phyloP scores from a whole-genome alignment of 2,888 invertebrate genomes.

The Xylocampa areola region DNA sequence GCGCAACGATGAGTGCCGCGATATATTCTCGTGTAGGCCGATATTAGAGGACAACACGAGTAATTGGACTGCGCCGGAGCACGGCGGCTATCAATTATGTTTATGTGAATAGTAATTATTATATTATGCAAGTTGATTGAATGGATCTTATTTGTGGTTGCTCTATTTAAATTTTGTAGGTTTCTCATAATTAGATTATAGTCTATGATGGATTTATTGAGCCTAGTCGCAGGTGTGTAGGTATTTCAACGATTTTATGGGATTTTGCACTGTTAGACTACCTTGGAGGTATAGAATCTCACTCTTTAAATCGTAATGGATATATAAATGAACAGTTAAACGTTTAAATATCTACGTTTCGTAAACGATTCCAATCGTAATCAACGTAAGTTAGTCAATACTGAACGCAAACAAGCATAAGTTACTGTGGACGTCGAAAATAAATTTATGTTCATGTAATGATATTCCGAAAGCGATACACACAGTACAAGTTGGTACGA shows the following conservation, averaged over 20 bases:
- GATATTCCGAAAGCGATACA: constrained; percentile 68
- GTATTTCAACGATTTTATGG: no score
- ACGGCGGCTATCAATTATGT: constrained; percentile 69
- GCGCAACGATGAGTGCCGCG: constrained; percentile 65
- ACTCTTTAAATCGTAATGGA: constrained; percentile 24
- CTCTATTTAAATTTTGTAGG: constrained; percentile 31
- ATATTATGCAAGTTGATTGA: constrained; percentile 64
- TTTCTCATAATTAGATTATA: constrained; percentile 45
- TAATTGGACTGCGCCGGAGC: constrained; percentile 65
- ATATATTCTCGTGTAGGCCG: constrained; percentile 66
- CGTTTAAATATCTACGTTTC: constrained; percentile 37
- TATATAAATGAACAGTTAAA: constrained; percentile 31
- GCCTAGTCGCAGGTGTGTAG: not conserved
- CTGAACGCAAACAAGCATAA: constrained; percentile 65
- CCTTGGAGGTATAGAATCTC: no score
- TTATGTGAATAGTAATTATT: constrained; percentile 68
- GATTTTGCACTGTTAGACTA: no score
- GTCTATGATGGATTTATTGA: constrained; percentile 10
- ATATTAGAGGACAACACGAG: constrained; percentile 65
- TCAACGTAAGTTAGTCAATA: constrained; percentile 56
- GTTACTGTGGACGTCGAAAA: constrained; percentile 62
- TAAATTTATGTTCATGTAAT: constrained; percentile 70
- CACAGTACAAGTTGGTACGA: constrained; percentile 50
- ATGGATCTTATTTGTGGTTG: constrained; percentile 45
- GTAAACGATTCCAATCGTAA: constrained; percentile 57